Percentiles rank a stretch among this genome's conserved stretches.
These are phyloP conservation scores for Limnephilus lunatus DNA, from an alignment of 2,888 invertebrate species.

Conservation along the genomic window DNA sequence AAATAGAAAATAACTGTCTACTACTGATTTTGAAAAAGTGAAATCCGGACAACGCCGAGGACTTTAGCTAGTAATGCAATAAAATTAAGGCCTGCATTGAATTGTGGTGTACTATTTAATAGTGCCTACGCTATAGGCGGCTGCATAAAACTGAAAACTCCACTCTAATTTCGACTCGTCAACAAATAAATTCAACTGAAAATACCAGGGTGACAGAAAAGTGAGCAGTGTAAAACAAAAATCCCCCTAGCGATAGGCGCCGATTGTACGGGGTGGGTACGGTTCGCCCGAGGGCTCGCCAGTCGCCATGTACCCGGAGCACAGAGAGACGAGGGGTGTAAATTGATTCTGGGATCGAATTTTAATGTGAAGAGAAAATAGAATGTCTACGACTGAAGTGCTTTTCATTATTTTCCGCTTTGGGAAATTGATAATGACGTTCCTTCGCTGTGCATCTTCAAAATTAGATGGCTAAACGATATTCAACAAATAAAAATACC, in stretches of 20 bases:
- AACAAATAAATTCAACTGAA: slow-evolving; percentile 11
- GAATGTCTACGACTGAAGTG: slow-evolving; percentile 38
- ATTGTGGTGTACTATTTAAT: neutral
- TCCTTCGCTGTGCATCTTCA: neutral
- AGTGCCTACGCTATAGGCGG: neutral
- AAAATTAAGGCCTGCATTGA: neutral
- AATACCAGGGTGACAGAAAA: slow-evolving; percentile 42
- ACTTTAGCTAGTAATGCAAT: too few relatives aligned
- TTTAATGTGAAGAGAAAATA: slow-evolving; percentile 48
- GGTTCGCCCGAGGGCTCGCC: slow-evolving; percentile 30
- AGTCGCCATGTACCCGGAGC: slow-evolving; percentile 38
- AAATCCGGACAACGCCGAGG: too few relatives aligned
- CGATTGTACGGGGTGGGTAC: slow-evolving; percentile 20
- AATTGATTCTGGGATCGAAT: slow-evolving; percentile 49
- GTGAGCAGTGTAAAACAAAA: slow-evolving; percentile 46
- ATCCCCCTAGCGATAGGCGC: slow-evolving; percentile 35
- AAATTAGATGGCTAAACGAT: neutral
- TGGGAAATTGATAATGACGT: neutral
- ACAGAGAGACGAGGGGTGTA: slow-evolving; percentile 40
- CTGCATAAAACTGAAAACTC: neutral
- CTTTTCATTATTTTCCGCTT: slow-evolving; percentile 39
- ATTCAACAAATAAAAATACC: neutral
- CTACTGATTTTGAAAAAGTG: too few relatives aligned
- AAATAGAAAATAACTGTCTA: too few relatives aligned
- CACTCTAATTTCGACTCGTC: neutral